Evolutionary conservation across 1,140 invertebrate genomes (phyloP).

Genomic region (Chionoecetes opilio): DNA sequence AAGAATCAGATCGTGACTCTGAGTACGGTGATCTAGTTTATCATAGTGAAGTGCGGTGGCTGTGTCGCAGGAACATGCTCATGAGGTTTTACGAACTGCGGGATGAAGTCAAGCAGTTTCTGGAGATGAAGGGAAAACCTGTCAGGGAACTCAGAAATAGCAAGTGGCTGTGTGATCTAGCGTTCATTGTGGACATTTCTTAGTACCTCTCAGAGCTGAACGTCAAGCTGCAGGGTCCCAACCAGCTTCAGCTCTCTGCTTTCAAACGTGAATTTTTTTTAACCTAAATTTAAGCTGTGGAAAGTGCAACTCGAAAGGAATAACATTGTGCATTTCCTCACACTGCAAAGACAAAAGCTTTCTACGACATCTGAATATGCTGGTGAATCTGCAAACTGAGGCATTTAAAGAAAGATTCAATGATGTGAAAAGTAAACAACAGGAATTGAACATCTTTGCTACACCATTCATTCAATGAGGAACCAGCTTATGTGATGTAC

Average conservation of each 20-base stretch:
- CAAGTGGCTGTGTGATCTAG: too few relatives aligned
- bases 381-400: constrained; percentile 29
- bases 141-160: constrained; percentile 39
- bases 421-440: constrained; percentile 55
- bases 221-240: constrained; percentile 36
- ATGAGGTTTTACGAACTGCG: neutral
- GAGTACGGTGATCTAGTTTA: neutral
- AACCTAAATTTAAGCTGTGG: constrained; percentile 37
- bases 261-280: too few relatives aligned
- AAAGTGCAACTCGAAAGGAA: too few relatives aligned
- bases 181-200: constrained; percentile 42
- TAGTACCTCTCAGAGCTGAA: neutral
- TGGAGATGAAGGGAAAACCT: constrained; percentile 44
- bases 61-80: constrained; percentile 21
- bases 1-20: neutral
- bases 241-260: constrained; percentile 60
- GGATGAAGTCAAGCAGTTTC: constrained; percentile 9
- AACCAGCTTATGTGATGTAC: constrained; percentile 57
- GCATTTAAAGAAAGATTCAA: constrained; percentile 52
- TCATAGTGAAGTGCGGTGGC: constrained; percentile 35
- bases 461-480: constrained; percentile 58
- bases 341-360: constrained; percentile 36
- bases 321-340: constrained; percentile 45
- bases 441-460: constrained; percentile 64
- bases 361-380: constrained; percentile 41